Evolutionary conservation across 2,797 vertebrate genomes (phyloP), one percentile per base, ranked within the genome.

Genomic region (Tachyglossus aculeatus): DNA sequence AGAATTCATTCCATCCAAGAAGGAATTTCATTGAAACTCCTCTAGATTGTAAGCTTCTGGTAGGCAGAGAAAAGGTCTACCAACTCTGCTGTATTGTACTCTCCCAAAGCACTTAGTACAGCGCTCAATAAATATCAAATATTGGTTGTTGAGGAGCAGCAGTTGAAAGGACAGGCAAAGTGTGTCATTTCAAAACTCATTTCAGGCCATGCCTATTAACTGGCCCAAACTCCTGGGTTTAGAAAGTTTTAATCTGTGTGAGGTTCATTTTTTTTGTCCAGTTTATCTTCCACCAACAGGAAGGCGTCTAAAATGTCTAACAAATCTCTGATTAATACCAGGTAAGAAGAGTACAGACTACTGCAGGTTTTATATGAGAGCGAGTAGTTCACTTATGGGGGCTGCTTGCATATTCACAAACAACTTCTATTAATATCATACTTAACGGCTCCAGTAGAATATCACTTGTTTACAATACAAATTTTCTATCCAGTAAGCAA

Each of bases 321-420:
- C 37, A 84, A 82, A 83, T 86, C 82, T 84, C 64, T 79, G 62
- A 70, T 82, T 85, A 88, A 81, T 83, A 73, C 73, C 19, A 48
- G 39, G 59, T 83, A 78, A 86, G 48, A 47, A 79, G 78, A 84
- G 85, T 80, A 84, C 78, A 78, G 60, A 37, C 74, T 59, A 64
- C 69, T 60, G 60, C 21, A 64, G 73, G 62, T 52, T 82, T 84
- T 84, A 66, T 77, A 71, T 79, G 57, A 54, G 63, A 76, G 60
- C 47, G 72, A 66, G 54, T 58, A 72, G 75, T 74, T 81, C 55
- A 55, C 57, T 74, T 66, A 41, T 34, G 67, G 45, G 45, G 62
- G 9, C 45, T 12, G 9, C 27, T 48, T 48, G 25, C 25, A 48
- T 29, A 29, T 31, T 48, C n/a, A 31, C 19, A 31, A 27, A 31